Conservation (phyloP, 1,140 invertebrate species). For the Drosophila leontia region DNA sequence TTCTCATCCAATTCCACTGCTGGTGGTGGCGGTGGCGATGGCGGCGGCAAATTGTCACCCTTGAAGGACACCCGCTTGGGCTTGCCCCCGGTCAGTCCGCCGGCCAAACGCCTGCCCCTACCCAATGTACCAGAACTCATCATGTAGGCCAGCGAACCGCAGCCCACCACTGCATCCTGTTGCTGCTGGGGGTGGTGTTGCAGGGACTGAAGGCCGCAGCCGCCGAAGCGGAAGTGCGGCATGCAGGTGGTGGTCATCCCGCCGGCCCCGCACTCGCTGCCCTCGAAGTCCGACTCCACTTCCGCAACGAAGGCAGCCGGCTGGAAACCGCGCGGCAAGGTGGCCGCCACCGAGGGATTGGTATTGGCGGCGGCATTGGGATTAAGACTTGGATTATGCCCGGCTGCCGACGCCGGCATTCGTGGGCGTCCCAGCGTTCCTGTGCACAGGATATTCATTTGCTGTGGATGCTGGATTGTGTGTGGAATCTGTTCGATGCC, state of each 20-base stretch:
- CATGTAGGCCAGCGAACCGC: conserved; percentile 77
- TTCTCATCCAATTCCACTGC: conserved; percentile 69
- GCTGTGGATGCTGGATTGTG: conserved; percentile 69
- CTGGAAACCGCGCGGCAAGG: conserved; percentile 73
- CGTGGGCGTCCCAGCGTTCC: conserved; percentile 68
- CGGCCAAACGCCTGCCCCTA: conserved; percentile 54
- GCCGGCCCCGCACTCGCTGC: conserved; percentile 76
- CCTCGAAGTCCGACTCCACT: conserved; percentile 80
- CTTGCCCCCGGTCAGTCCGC: conserved; percentile 23
- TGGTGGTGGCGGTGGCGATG: conserved; percentile 69
- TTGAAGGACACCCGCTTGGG: conserved; percentile 82
- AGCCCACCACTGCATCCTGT: conserved; percentile 74
- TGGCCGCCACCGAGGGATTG: conserved; percentile 49
- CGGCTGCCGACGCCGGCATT: conserved; percentile 19
- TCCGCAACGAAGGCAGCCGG: conserved; percentile 67
- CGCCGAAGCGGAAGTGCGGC: conserved; percentile 80
- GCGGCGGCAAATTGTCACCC: conserved; percentile 74
- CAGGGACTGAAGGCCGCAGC: conserved; percentile 69
- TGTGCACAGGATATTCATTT: conserved; percentile 77
- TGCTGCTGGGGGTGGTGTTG: conserved; percentile 55
- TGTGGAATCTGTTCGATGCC: conserved; percentile 70
- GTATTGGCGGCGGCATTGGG: background rate
- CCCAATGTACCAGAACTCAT: conserved; percentile 75
- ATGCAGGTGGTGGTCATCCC: conserved; percentile 79
- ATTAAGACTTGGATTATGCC: conserved; percentile 24